Evolutionary conservation across 2,888 invertebrate genomes (phyloP), one percentile per base, ranked within the genome.

Genomic region (Anagyrus pseudococci): DNA sequence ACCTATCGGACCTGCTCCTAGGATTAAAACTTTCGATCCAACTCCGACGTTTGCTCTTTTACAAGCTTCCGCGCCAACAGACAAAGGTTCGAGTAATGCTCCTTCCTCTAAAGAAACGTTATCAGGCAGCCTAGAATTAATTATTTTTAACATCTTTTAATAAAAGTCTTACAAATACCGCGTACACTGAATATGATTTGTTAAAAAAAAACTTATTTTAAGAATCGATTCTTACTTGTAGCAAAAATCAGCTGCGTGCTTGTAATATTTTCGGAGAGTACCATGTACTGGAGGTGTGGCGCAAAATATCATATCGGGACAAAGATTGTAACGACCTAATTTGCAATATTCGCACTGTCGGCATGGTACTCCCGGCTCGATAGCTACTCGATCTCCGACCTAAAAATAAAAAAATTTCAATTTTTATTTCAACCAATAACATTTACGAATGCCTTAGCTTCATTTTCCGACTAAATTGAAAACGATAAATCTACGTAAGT

Each of bases 281-380:
- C 98, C 98, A 84, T 98, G 89, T 57, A 87, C 83, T 0, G 98
- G 98, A 1, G 98, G 98, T 0, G 97, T 97, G n/a, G 97, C 97
- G 81, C 94, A 94, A 83, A 97, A 98, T 58, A 84, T 76, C 81
- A 98, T 90, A 58, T 93, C 92, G 0, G 87, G 85, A 71, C 98
- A 98, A 46, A 98, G 85, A 82, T 98, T 95, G 83, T 98, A 98
- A 63, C 87, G 85, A 43, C 98, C 98, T 62, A 83, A 84, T 82
- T 94, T 95, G 83, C 98, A 98, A 78, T 87, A 90, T 46, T 86
- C 84, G 79, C 98, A 98, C 56, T 82, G 82, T 58, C 94, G 86
- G 76, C 98, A 98, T 2, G 93, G 89, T 62, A 94, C 90, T 8
- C 96, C 97, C 0, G 98, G 98, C 82, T 98, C 97, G 69, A 98